Evolutionary conservation across 2,888 invertebrate species (phyloP).

Genomic region (Onchidella celtica): DNA sequence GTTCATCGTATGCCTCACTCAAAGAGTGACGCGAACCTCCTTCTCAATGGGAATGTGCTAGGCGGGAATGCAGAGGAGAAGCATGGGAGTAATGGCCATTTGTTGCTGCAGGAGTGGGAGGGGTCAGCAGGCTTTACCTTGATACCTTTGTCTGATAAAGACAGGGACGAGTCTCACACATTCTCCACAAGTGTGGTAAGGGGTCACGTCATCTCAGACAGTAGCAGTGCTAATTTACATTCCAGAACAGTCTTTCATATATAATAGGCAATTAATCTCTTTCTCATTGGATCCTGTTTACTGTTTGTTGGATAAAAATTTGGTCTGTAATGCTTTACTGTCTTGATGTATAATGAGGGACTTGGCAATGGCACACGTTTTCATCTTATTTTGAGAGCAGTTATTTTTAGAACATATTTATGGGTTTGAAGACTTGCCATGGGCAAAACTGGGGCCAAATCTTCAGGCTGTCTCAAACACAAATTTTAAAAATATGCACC

Average conservation of each 20-base stretch:
- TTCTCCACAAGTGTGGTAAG: not conserved
- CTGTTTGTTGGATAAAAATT: too few species aligned
- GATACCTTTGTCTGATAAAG: conserved; percentile 46
- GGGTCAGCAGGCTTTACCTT: conserved; percentile 46
- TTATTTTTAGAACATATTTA: too few species aligned
- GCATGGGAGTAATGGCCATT: conserved; percentile 45
- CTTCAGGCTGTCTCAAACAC: too few species aligned
- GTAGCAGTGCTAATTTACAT: conserved; percentile 34
- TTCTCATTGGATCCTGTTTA: too few species aligned
- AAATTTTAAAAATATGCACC: too few species aligned
- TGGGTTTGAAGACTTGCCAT: too few species aligned
- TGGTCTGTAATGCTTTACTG: too few species aligned
- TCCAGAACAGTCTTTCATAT: conserved; percentile 46
- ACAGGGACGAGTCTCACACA: not conserved
- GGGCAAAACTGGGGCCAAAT: too few species aligned
- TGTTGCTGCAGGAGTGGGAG: conserved; percentile 55
- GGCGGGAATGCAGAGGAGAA: too few species aligned
- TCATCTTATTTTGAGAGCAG: too few species aligned
- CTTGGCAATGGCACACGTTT: too few species aligned
- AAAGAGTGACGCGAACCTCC: conserved; percentile 60
- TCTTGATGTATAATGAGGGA: too few species aligned
- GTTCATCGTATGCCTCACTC: conserved; percentile 59
- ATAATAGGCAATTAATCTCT: not conserved
- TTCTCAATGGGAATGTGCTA: conserved; percentile 41
- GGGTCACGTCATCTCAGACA: not conserved